A percentile compares a stretch with the other conserved stretches of the same genome.
These are phyloP conservation scores for Zapus hudsonius DNA, from an alignment of 2,113 vertebrate genomes.

Conservation along the genomic window DNA sequence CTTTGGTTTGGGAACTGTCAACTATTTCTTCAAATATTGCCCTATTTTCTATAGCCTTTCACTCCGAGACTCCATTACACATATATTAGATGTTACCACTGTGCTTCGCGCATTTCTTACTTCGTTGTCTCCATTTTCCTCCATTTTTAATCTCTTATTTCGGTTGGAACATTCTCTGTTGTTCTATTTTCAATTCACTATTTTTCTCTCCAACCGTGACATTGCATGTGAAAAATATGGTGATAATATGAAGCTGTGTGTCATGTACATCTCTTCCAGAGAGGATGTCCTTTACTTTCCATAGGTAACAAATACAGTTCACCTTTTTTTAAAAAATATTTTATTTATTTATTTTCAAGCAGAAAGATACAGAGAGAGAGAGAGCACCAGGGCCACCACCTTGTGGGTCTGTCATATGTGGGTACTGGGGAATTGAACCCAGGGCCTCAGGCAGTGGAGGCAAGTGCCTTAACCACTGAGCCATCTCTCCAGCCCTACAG, in stretches of 20 bases:
- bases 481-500: no score
- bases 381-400: no score
- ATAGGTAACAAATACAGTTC: not conserved
- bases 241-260: not conserved
- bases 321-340: no score
- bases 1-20: conserved; percentile 45
- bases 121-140: conserved; percentile 23
- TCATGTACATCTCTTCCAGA: not conserved
- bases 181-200: not conserved
- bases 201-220: not conserved
- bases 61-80: not conserved
- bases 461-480: no score
- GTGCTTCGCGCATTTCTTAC: not conserved
- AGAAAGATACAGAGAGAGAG: no score
- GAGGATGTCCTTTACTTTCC: not conserved
- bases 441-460: no score
- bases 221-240: not conserved
- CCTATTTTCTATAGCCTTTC: conserved; percentile 40
- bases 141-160: not conserved
- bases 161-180: conserved; percentile 1
- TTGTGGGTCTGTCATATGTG: no score
- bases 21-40: not conserved
- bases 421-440: no score
- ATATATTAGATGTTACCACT: not conserved
- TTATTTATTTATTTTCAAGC: no score